Base-by-base conservation (phyloP, 2,888 invertebrate species). In the Machimus atricapillus region DNA sequence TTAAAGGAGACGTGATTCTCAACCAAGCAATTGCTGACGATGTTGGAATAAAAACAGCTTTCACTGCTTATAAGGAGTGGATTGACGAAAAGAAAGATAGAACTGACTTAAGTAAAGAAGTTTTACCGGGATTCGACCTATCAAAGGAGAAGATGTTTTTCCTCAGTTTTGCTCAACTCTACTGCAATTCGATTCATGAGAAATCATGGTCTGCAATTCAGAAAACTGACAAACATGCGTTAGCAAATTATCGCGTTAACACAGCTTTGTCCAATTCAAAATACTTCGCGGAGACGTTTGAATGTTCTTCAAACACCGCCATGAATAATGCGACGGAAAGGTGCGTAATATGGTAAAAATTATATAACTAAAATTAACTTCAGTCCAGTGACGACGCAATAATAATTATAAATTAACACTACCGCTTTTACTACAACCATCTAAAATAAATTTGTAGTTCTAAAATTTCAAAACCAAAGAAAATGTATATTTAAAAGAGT, bases 21-120 rank as follows among this genome's bases (percentile, higher is more conserved):
- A 88, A 88, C 1, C 89, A 89, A 86, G 89, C 89, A 77, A 89
- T 90, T 52, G 90, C 89, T 19, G 90, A 90, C 86, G 89, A 90
- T 78, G 89, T 89, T 23, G 90, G 89, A 0, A 56, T 90, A 43
- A 89, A 89, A 9, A 88, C 88, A 58, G 89, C 90, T 2, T 90
- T 89, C 52, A 86, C 79, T 3, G 89, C 89, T 8, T 90, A 90
- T 78, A 87, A 81, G 3, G 89, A 88, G 19, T 90, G 89, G 90
- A 81, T 88, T 56, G 86, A 87, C 9, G 58, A 87, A 37, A 89
- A 89, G 58, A 58, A 46, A n/a, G 40, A 78, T 46, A 86, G 86
- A 4, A 43, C 77, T 2, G 83, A 87, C 16, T 43, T 87, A 0
- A 86, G 88, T n/a, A 85, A 88, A 2, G 89, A 90, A 86, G 85